Conservation (phyloP, 1,140 invertebrate genomes). For the Bacillus rossius region DNA sequence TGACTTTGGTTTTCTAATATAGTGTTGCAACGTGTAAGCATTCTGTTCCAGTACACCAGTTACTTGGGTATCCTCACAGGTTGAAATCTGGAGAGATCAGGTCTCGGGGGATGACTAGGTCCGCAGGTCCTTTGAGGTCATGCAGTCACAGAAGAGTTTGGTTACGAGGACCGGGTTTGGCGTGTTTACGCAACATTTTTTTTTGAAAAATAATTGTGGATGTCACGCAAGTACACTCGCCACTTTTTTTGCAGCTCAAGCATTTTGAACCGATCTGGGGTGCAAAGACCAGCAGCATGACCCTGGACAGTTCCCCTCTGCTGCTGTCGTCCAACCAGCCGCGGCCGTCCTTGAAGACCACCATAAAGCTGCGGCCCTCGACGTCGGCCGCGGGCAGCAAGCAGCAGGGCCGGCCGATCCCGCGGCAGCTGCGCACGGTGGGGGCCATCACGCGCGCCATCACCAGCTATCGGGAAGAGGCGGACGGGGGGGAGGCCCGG, state of each 20-base stretch:
- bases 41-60: too few species aligned
- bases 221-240: too few species aligned
- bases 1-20: too few species aligned
- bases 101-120: too few species aligned
- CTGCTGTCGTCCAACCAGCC: constrained; percentile 1
- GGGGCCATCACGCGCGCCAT: constrained; percentile 57
- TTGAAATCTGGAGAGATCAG: too few species aligned
- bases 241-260: constrained; percentile 68
- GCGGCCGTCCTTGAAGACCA: constrained; percentile 43
- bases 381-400: constrained; percentile 43
- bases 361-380: constrained; percentile 53
- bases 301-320: background rate
- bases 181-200: too few species aligned
- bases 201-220: too few species aligned
- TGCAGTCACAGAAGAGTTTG: too few species aligned
- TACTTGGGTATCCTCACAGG: too few species aligned
- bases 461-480: constrained; percentile 35
- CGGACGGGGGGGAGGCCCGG: background rate
- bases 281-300: constrained; percentile 39
- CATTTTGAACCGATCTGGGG: constrained; percentile 97
- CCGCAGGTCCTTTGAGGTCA: too few species aligned
- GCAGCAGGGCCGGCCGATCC: constrained; percentile 46
- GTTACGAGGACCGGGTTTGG: too few species aligned
- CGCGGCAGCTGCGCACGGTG: constrained; percentile 48
- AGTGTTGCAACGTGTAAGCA: too few species aligned